phyloP scores from a whole-genome alignment of 2,113 vertebrate species.

The Sclerurus mexicanus region DNA sequence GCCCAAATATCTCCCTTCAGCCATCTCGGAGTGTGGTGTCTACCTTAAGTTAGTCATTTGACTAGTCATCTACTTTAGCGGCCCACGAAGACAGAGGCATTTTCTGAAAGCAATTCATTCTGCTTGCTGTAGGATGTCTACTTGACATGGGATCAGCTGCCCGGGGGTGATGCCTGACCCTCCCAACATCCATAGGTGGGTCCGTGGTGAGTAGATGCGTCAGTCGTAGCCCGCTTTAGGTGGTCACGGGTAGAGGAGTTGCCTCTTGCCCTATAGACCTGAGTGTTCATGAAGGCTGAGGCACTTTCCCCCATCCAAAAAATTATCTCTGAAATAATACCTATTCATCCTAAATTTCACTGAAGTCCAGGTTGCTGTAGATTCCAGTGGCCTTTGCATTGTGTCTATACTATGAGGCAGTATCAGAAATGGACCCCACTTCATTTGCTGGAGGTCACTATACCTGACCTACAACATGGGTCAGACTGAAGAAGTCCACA shows the following conservation, averaged over 20 bases:
- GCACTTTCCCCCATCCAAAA: neutral
- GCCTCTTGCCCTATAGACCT: neutral
- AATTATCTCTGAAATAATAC: neutral
- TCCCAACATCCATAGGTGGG: neutral
- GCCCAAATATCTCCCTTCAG: neutral
- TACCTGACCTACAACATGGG: neutral
- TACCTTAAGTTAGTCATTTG: slow-evolving; percentile 33
- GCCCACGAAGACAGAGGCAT: neutral
- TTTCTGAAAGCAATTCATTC: neutral
- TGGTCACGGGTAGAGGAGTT: neutral
- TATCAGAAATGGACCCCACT: neutral
- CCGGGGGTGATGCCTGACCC: neutral
- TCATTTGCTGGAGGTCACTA: neutral
- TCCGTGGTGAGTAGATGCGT: neutral
- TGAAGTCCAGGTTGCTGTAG: neutral
- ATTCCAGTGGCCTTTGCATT: neutral
- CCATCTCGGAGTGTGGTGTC: neutral
- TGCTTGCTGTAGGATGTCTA: neutral
- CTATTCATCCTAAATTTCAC: neutral
- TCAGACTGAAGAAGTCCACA: neutral
- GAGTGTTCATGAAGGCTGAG: neutral
- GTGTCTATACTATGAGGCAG: accelerated
- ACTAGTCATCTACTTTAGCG: slow-evolving; percentile 10
- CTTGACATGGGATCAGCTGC: neutral
- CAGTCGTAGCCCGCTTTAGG: neutral